These are phyloP conservation scores for Kryphioiulus occultus DNA, from an alignment of 2,888 invertebrate species.

Conservation along the genomic window DNA sequence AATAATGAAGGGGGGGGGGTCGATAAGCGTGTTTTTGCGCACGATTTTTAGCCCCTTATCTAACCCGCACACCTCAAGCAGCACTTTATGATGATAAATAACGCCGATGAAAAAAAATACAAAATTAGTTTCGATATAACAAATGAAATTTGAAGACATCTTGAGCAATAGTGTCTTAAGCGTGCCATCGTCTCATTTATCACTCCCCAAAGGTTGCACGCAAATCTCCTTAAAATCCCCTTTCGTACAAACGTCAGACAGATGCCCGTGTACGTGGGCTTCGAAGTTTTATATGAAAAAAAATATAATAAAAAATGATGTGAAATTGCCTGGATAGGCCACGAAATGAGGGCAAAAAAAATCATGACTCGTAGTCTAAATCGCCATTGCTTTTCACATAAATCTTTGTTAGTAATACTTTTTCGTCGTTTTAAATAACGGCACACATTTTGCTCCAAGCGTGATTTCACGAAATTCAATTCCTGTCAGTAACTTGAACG, in stretches of 20 bases:
- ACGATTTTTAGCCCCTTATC: background rate
- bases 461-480: background rate
- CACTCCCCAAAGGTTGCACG: background rate
- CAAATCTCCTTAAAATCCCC: conserved; percentile 26
- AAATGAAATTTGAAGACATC: conserved; percentile 40
- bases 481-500: background rate
- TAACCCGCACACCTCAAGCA: background rate
- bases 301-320: background rate
- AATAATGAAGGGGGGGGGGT: background rate
- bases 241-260: background rate
- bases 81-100: conserved; percentile 3
- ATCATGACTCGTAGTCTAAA: background rate
- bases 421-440: background rate
- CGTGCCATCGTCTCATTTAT: background rate
- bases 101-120: background rate
- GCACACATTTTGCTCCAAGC: background rate
- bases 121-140: conserved; percentile 26
- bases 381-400: background rate
- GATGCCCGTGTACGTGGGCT: background rate
- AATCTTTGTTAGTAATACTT: background rate
- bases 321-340: background rate
- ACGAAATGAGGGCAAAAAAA: background rate
- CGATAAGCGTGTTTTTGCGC: background rate
- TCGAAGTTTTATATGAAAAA: background rate
- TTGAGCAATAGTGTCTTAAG: background rate